A percentile compares a stretch with the other conserved stretches of the same genome.
These are phyloP conservation scores for Octonoba sinensis DNA, from an alignment of 2,888 invertebrate genomes.

Conservation along the genomic window DNA sequence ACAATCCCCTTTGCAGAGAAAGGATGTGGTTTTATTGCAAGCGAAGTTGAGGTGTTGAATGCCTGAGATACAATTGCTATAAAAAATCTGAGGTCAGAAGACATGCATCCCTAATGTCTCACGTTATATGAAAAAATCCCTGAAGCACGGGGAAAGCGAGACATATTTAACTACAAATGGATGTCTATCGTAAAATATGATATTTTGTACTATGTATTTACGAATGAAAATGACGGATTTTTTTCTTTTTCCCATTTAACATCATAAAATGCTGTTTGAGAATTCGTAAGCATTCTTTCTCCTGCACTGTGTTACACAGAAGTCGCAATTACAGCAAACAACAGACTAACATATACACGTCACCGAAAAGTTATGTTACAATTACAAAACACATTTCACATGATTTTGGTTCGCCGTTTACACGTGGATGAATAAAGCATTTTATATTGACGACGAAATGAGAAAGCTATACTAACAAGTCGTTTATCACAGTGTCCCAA, in stretches of 20 bases:
- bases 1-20: not conserved
- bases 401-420: conserved; percentile 56
- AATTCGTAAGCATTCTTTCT: conserved; percentile 36
- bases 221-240: no score
- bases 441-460: conserved; percentile 59
- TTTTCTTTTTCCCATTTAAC: no score
- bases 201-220: no score
- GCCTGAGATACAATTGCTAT: conserved; percentile 35
- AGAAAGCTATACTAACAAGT: conserved; percentile 64
- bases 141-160: no score
- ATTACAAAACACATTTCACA: conserved; percentile 61
- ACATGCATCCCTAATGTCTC: no score
- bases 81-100: no score
- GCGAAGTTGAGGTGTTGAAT: conserved; percentile 32
- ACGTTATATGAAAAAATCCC: no score
- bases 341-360: conserved; percentile 58
- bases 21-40: conserved; percentile 34
- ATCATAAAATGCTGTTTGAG: not conserved
- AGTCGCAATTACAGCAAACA: conserved; percentile 57
- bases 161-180: no score
- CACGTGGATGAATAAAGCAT: conserved; percentile 49
- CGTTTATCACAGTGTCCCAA: conserved; percentile 64
- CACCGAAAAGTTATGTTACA: conserved; percentile 60
- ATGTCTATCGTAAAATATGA: no score
- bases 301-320: conserved; percentile 40